These are phyloP conservation scores for Oreochromis grahami DNA, from an alignment of 2,797 vertebrate genomes.

Conservation along the genomic window DNA sequence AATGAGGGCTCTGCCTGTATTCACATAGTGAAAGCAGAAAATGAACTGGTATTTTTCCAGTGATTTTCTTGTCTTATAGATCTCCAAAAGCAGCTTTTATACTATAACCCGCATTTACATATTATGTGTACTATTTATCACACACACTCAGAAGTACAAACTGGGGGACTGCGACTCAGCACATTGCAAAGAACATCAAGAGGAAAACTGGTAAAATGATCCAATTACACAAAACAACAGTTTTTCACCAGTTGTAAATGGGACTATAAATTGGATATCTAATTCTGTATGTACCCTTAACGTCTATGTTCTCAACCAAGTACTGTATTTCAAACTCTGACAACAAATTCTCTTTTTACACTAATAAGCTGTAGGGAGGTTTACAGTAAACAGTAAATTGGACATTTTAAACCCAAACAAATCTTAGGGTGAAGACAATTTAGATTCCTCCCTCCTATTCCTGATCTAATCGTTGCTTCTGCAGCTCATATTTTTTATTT, in stretches of 20 bases:
- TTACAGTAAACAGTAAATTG: neutral
- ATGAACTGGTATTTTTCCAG: neutral
- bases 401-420: neutral
- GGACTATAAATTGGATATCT: neutral
- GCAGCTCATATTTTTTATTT: neutral
- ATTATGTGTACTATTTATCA: neutral
- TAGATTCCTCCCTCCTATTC: neutral
- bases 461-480: neutral
- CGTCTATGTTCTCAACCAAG: neutral
- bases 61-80: neutral
- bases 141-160: neutral
- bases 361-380: neutral
- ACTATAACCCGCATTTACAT: neutral
- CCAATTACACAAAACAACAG: neutral
- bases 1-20: neutral
- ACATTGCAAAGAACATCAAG: neutral
- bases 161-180: neutral
- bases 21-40: neutral
- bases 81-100: neutral
- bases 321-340: neutral
- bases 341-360: neutral
- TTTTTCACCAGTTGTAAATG: neutral
- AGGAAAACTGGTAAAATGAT: neutral
- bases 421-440: neutral
- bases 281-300: neutral